Base-by-base conservation (phyloP, 2,797 vertebrate genomes). In the Momotus momota region DNA sequence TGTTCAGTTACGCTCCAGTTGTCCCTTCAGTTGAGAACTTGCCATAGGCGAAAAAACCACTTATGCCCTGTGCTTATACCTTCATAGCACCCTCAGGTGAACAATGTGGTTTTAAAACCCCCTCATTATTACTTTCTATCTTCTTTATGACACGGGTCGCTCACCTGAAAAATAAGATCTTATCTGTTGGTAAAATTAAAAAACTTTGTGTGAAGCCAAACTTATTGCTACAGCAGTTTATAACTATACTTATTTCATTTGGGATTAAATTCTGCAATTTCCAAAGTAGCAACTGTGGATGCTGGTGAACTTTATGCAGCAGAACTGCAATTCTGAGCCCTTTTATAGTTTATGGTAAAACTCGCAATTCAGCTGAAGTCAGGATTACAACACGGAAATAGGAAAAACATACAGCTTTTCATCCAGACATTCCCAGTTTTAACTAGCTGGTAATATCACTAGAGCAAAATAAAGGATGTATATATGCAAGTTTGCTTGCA, bases 21-120 rank as follows among this genome's bases (percentile, higher is more conserved):
- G 83, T 57, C 92, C 60, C 10, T 5, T 93, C 81, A 91, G 74
- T 78, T 71, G 67, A 93, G 81, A 92, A 82, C 48, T 78, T 89
- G 88, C 93, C 93, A 62, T 57, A 71, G 90, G 93, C 90, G 78
- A 96, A 96, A 96, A 90, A 31, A 70, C 14, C 67, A 95, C 93
- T 95, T 92, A 94, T 0, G 3, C 13, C 29, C 23, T 73, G 38
- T 85, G 41, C 48, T 93, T 95, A 70, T 52, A 82, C 55, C 57
- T 96, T 79, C 29, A 19, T 6, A 92, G 11, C 57, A 90, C 75
- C 45, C 67, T 71, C 55, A 94, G 81, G 83, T 93, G 88, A 95
- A 74, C 22, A 73, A 25, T 1, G 2, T 20, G 12, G 11, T 88
- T 90, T 69, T 4, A 40, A 85, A 91, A 83, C 78, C 2, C 61